Evolutionary conservation across 2,113 vertebrate species (phyloP), one percentile per base, ranked within the genome.

Genomic region (Rhombomys opimus): DNA sequence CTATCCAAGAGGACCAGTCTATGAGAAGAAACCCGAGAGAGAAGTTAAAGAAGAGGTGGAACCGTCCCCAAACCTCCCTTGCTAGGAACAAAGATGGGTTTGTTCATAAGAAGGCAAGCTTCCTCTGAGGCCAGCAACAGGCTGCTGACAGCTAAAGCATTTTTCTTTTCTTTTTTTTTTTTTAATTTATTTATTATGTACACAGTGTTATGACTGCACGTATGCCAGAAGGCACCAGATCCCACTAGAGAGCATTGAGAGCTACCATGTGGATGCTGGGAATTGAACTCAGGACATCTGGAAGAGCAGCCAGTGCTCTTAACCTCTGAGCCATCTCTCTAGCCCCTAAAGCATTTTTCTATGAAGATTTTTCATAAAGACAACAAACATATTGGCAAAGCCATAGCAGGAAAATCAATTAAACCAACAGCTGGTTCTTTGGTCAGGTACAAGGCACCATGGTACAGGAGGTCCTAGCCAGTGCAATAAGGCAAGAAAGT

Each of bases 371-470:
- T 84, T 27, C 81, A 63, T 63, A 63, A 63, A 41, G 75, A 86
- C 73, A 91, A 91, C 41, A 32, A 95, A 85, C 17, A 27, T 41
- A 63, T 8, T 84, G 22, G 23, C 23, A 6, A 65, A 65, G 38
- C 35, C 80, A 70, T 27, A 77, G 18, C 22, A 65, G 41, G 30
- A 22, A 41, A 96, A 94, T 65, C 17, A 76, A 22, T 84, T 54
- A 94, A 92, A 81, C 18, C 59, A 87, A 65, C 92, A 91, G 25
- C 46, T 82, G 52, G 57, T 85, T 84, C 61, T 92, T 65, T 67
- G 57, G 52, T 77, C 41, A 46, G 41, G 20, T 81, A 70, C 72
- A 93, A 96, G 41, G 35, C 46, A 90, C 35, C 30, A 27, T 15
- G 30, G 10, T 93, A 35, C 6, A n/a, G 8, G n/a, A 89, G 30